Base-by-base conservation (phyloP, 2,113 vertebrate species). In the Mesocricetus auratus region DNA sequence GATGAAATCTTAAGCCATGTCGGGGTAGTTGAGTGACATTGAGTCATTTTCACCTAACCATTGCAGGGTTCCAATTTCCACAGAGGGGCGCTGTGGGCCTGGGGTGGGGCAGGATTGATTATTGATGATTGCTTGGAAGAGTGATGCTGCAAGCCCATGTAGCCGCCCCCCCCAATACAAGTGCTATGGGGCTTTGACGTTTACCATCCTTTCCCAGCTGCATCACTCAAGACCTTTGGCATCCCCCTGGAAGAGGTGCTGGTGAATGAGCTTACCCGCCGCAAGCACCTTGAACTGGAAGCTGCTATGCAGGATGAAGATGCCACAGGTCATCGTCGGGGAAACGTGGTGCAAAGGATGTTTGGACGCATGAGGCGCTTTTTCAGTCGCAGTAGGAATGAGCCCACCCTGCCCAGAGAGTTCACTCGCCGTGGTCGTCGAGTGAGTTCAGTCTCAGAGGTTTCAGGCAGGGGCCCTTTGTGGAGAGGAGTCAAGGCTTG, bases 351-450 rank as follows among this genome's bases (percentile, higher is more conserved):
- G 94, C 97, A 92, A 22, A 97, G 97, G 83, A 45, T 97, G 94
- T 79, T 97, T 91, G 96, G 96, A 60, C 94, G 92, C 68, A 86
- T 97, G 69, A 31, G 97, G 74, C 94, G 89, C 90, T 94, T 96
- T 96, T 97, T 98, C 94, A 95, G 3, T 86, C 83, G 95, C 73
- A 94, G 96, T 12, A 33, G n/a, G 71, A 42, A 68, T 60, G 94
- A 91, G 45, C 92, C 97, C 85, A 74, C 81, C 19, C 66, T 98
- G 92, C 97, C 97, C 64, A 24, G 5, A 82, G 97, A 96, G 90
- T 98, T 98, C 88, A 98, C 97, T 81, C 97, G 97, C 79, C 95
- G 97, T 88, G 97, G 97, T 26, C 97, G 96, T 90, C 90, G 97
- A 95, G 97, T 98, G 85, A 98, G 97, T 97, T 87, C 56, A 93